These are phyloP conservation scores for Knipowitschia caucasica DNA, from an alignment of 2,797 vertebrate genomes.

Conservation along the genomic window DNA sequence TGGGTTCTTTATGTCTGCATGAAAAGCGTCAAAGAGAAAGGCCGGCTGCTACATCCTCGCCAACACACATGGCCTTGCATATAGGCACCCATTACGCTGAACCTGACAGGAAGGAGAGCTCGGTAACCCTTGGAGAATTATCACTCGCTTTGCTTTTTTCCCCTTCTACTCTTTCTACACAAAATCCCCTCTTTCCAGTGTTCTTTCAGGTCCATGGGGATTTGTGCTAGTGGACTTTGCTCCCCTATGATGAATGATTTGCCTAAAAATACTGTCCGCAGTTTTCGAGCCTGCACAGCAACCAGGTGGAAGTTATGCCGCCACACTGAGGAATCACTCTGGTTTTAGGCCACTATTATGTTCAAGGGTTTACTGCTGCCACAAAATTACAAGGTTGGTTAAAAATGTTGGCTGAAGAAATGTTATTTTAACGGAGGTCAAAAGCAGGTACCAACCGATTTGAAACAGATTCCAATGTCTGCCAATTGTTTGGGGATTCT, in stretches of 20 bases:
- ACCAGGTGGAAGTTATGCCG: conserved; percentile 67
- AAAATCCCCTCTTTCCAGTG: conserved; percentile 33
- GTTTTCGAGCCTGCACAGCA: conserved; percentile 45
- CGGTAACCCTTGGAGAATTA: conserved; percentile 63
- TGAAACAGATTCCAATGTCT: too few species aligned
- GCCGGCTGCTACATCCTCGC: conserved; percentile 43
- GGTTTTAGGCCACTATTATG: conserved; percentile 56
- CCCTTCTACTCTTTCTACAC: conserved; percentile 18
- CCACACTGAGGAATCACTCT: conserved; percentile 56
- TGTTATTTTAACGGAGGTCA: too few species aligned
- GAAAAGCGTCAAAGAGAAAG: conserved; percentile 59
- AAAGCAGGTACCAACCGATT: background rate
- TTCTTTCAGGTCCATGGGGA: conserved; percentile 59
- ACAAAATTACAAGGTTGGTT: conserved; percentile 1
- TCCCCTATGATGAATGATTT: conserved; percentile 75
- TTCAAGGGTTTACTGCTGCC: conserved; percentile 33
- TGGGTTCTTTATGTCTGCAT: conserved; percentile 60
- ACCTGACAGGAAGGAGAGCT: conserved; percentile 58
- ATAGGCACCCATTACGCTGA: conserved; percentile 57
- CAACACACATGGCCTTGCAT: conserved; percentile 46
- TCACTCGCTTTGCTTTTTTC: conserved; percentile 46
- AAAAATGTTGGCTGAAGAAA: background rate
- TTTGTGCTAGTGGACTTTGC: conserved; percentile 72
- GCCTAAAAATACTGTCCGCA: conserved; percentile 71
- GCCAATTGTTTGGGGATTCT: too few species aligned